Evolutionary conservation across 2,113 vertebrate species (phyloP).

Genomic region (Poeciliopsis retropinna): DNA sequence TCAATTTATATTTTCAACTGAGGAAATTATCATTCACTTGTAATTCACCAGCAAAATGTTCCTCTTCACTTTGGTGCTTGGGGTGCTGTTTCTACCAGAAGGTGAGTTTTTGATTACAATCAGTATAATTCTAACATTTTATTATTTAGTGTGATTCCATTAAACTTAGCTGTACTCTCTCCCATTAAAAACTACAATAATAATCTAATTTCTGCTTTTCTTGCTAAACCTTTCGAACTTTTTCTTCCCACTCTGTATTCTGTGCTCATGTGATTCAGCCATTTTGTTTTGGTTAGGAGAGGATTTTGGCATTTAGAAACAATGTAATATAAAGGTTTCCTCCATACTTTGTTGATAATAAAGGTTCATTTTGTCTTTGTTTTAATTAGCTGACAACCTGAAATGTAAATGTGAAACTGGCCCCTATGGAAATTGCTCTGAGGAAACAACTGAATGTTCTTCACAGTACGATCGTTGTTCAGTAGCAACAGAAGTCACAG

Average conservation of each 20-base stretch:
- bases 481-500: rapidly evolving
- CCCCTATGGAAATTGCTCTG: not conserved
- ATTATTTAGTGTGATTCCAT: not conserved
- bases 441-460: slow-evolving; percentile 13
- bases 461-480: not conserved
- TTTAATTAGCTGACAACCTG: not conserved
- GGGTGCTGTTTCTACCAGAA: slow-evolving; percentile 45
- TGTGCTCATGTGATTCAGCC: too few relatives aligned
- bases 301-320: not conserved
- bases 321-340: not conserved
- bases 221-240: not conserved
- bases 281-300: not conserved
- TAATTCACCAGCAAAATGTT: slow-evolving; percentile 32
- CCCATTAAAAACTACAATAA: not conserved
- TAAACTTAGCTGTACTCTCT: too few relatives aligned
- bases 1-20: not conserved
- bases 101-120: slow-evolving; percentile 31
- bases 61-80: slow-evolving; percentile 36
- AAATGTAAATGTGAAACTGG: not conserved
- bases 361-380: not conserved
- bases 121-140: not conserved
- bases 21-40: not conserved
- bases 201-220: not conserved
- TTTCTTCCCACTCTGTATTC: not conserved
- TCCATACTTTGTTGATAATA: not conserved